Evolutionary conservation across 2,888 invertebrate genomes (phyloP), one percentile per base, ranked within the genome.

Genomic region (Eulithis prunata): DNA sequence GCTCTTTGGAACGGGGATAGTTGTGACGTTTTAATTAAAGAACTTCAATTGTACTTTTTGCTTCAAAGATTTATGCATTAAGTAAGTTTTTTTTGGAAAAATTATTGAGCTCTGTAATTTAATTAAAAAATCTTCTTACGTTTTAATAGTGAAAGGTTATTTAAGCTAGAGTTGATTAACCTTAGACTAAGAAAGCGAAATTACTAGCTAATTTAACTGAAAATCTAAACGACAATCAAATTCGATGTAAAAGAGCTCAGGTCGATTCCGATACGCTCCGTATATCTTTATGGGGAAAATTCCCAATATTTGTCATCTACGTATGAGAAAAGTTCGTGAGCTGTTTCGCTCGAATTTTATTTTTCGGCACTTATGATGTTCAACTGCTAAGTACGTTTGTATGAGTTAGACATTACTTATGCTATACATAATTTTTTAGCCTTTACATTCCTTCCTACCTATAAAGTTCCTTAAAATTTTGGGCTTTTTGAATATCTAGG

Each of bases 11-110:
- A 66, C 66, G 56, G 56, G 60, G 60, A 69, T 64, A 69, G 65
- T 69, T 63, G 66, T 69, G 68, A 70, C 72, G 71, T 64, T 72
- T 74, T 74, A 72, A 74, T 74, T 74, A 74, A 71, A 74, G 63
- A 71, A 66, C 65, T 68, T 57, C 64, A 68, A 68, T 60, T 67
- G 60, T 53, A 60, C 49, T 54, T 61, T 63, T 67, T 59, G 41
- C 36, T 47, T 47, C 32, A 21, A 46, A 59, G 64, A 66, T 66
- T 66, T 62, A 66, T 63, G 59, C 62, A 65, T 43, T 11, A 11
- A 0, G 21, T 10, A 10, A 7, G 10, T 8, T 47, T 47, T 21
- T 47, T 47, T 2, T 49, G 2, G 3, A 3, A 21, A 21, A 49
- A 21, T 21, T 1, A 21, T 21, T 21, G 21, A 21, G 21, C 21